A percentile compares a stretch with the other conserved stretches of the same genome.
Evolutionary conservation across 2,113 vertebrate genomes (phyloP).

Genomic region (Brachypodius melanocephalos): DNA sequence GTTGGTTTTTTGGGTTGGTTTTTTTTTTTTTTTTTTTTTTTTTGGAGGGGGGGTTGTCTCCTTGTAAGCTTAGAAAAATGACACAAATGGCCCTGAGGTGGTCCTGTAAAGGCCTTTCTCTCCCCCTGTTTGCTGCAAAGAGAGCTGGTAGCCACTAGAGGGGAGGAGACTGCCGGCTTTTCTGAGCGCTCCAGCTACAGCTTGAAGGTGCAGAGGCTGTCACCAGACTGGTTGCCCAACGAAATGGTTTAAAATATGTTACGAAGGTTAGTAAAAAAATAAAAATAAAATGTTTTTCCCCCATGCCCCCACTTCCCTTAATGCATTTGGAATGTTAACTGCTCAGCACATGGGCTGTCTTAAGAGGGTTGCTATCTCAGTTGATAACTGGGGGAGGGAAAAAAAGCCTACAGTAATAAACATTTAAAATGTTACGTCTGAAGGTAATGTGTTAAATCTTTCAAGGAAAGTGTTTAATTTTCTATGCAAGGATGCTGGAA

Average conservation of each 20-base stretch:
- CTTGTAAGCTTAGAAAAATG: constrained; percentile 56
- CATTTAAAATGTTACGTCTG: constrained; percentile 34
- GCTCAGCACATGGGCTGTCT: constrained; percentile 33
- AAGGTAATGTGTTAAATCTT: constrained; percentile 39
- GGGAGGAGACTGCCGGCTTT: constrained; percentile 81
- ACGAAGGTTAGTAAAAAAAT: constrained; percentile 70
- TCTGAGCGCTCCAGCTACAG: constrained; percentile 55
- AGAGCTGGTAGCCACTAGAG: constrained; percentile 79
- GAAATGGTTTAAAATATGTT: constrained; percentile 67
- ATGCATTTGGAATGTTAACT: constrained; percentile 29
- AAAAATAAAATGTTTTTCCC: constrained; percentile 5
- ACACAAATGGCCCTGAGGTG: constrained; percentile 54
- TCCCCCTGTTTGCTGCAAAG: constrained; percentile 69
- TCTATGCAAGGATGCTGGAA: not conserved
- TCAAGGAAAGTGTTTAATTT: constrained; percentile 37
- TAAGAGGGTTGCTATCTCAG: not conserved
- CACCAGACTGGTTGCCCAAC: constrained; percentile 63
- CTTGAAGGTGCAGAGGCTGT: constrained; percentile 68
- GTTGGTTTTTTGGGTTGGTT: not conserved
- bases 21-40: not conserved
- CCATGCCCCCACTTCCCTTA: constrained; percentile 18
- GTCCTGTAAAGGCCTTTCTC: constrained; percentile 55
- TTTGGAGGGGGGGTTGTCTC: too few relatives aligned
- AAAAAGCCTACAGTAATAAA: not conserved
- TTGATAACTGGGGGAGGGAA: not conserved